Base-by-base conservation (phyloP, 2,888 invertebrate genomes). In the Hemicrepidius hirtus region DNA sequence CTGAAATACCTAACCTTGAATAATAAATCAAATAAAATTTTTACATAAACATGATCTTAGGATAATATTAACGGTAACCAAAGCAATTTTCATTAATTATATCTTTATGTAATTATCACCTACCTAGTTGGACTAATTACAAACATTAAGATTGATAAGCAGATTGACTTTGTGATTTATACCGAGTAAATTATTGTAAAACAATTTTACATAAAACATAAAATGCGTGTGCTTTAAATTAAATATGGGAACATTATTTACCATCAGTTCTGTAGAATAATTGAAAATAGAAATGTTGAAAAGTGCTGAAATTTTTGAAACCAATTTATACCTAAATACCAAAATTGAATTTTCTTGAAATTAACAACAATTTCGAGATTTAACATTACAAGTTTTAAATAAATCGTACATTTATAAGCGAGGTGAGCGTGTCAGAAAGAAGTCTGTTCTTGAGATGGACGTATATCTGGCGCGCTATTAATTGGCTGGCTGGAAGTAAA, bases 401-500 rank as follows among this genome's bases (percentile, higher is more conserved):
- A 49, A 49, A 24, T 49, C 53, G 6, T 53, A n/a, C 28, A 13
- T 53, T 53, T 53, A 53, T 24, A 28, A 28, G 53, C 13, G 53
- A 35, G 20, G 21, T 20, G 18, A 55, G 40, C 69, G 59, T 65
- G 65, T 73, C 68, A 67, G 60, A 71, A 68, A 66, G 59, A 71
- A 71, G 62, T 74, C 64, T 49, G 21, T 60, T 74, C 74, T 68
- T 74, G n/a, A 60, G 71, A 74, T 71, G 68, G 68, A 71, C 68
- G 70, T 65, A 28, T 63, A 64, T 49, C 55, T 60, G 60, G 66
- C 53, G 66, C 63, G 71, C 74, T 78, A 82, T 82, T 81, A 82
- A 82, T 82, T 82, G 81, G 78, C 75, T 76, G 78, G 77, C 76
- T 78, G 78, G 80, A 76, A 74, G 75, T 75, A 82, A 83, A 84